Base-by-base conservation (phyloP, 2,888 invertebrate species). In the Sturmia bella region DNA sequence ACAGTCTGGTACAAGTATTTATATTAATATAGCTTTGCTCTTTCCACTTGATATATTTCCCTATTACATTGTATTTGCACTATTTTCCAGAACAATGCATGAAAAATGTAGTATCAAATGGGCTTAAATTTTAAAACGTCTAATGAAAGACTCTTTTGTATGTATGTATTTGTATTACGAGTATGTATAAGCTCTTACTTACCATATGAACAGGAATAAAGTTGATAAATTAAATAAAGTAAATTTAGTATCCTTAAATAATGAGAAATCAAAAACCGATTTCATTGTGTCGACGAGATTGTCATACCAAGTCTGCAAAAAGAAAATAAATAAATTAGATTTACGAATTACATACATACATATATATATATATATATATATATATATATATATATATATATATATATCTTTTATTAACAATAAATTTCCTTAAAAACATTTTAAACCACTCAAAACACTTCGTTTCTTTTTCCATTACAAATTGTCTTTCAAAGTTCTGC, bases 181-280 rank as follows among this genome's bases (percentile, higher is more conserved):
- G 37, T n/a, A 50, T 21, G 50, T n/a, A 2, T 24, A 39, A 48
- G 39, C 6, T 27, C 27, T 27, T 89, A 98, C 98, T 92, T 95
- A 96, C 96, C 97, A 98, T 87, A 95, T 94, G 91, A 98, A 98
- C 66, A 98, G 93, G 69, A 98, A 92, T 85, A 97, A 94, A 84
- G 97, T 98, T 69, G 97, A 96, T 15, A 97, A 88, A 73, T 96
- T 96, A 88, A 98, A 94, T 56, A 96, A 92, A 84, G 96, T 92
- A 91, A 96, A 97, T 85, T 96, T 95, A 74, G 93, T 91, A 88
- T 95, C 94, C 88, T 94, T 92, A 89, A 97, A 95, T 89, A 96
- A 93, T 24, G 94, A 93, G 87, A 96, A 95, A 91, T 97, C 96
- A 90, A 95, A 94, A 87, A 96, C 95, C 73, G 94, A 94, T 89